phyloP scores from a whole-genome alignment of 2,113 vertebrate species.

The Zosterops borbonicus region DNA sequence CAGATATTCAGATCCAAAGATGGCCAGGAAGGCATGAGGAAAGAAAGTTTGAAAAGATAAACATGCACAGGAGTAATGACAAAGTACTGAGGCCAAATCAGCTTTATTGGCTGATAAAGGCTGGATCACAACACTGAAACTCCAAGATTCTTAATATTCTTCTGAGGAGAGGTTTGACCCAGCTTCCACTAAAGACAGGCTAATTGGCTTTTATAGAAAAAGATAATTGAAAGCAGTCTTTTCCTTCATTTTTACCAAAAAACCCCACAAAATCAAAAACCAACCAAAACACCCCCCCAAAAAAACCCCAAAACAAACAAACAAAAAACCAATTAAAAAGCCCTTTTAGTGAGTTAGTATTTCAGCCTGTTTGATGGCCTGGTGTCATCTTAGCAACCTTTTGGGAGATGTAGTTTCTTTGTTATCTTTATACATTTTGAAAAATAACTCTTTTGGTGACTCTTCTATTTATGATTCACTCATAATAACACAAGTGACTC shows the following conservation, averaged over 20 bases:
- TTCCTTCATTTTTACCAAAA: not conserved
- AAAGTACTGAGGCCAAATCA: not conserved
- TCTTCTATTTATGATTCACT: slow-evolving; percentile 54
- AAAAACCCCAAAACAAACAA: no score
- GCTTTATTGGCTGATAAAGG: not conserved
- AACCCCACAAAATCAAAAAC: no score
- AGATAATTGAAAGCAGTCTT: not conserved
- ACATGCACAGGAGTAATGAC: rapidly evolving
- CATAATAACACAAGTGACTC: slow-evolving; percentile 46
- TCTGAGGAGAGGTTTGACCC: not conserved
- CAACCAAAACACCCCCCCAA: no score
- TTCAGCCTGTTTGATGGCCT: not conserved
- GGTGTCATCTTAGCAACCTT: not conserved
- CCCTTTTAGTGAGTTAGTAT: not conserved
- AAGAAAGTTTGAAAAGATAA: not conserved
- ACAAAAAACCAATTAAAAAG: not conserved
- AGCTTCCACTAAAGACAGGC: not conserved
- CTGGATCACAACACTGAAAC: not conserved
- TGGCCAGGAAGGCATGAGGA: not conserved
- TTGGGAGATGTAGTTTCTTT: not conserved
- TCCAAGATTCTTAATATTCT: not conserved
- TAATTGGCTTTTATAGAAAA: not conserved
- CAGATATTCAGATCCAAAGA: not conserved
- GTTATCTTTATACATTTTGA: not conserved
- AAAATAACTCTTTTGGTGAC: slow-evolving; percentile 19